Evolutionary conservation across 2,888 invertebrate species (phyloP).

Genomic region (Cryptocephalus primarius): DNA sequence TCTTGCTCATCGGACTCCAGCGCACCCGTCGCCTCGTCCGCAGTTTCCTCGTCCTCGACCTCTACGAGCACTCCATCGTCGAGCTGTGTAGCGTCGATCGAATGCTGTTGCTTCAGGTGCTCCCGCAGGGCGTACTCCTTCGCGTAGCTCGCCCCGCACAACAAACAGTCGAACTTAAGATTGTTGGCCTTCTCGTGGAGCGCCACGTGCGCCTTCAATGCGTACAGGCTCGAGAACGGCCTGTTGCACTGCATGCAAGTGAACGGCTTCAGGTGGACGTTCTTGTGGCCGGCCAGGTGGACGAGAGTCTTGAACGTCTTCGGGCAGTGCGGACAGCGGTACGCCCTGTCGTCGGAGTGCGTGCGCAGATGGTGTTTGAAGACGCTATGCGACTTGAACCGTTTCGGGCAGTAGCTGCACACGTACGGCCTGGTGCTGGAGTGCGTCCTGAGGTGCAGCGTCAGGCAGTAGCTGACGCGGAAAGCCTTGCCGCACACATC

Average conservation of each 20-base stretch:
- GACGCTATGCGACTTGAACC: conserved; percentile 70
- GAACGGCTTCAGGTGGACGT: conserved; percentile 69
- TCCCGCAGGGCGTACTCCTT: conserved; percentile 63
- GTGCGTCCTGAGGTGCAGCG: conserved; percentile 70
- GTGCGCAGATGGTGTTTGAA: conserved; percentile 68
- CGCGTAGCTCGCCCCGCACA: conserved; percentile 69
- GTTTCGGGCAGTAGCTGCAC: conserved; percentile 59
- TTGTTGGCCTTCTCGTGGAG: conserved; percentile 60
- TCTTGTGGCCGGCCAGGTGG: conserved; percentile 68
- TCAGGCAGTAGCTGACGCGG: conserved; percentile 68
- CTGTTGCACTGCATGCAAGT: conserved; percentile 65
- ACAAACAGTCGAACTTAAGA: conserved; percentile 55
- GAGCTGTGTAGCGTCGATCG: conserved; percentile 4
- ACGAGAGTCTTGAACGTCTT: conserved; percentile 74
- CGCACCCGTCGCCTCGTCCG: too few species aligned
- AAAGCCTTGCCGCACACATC: conserved; percentile 73
- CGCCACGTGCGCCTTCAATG: conserved; percentile 65
- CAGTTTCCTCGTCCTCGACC: conserved; percentile 7
- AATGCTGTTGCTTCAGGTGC: conserved; percentile 58
- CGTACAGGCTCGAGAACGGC: conserved; percentile 68
- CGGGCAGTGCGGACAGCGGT: conserved; percentile 64
- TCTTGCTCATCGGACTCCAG: conserved; percentile 5
- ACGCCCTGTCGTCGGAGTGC: conserved; percentile 64
- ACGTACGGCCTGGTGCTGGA: conserved; percentile 67
- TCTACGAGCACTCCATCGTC: conserved; percentile 5